Evolutionary conservation across 2,797 vertebrate genomes (phyloP).

Genomic region (Hybognathus amarus): DNA sequence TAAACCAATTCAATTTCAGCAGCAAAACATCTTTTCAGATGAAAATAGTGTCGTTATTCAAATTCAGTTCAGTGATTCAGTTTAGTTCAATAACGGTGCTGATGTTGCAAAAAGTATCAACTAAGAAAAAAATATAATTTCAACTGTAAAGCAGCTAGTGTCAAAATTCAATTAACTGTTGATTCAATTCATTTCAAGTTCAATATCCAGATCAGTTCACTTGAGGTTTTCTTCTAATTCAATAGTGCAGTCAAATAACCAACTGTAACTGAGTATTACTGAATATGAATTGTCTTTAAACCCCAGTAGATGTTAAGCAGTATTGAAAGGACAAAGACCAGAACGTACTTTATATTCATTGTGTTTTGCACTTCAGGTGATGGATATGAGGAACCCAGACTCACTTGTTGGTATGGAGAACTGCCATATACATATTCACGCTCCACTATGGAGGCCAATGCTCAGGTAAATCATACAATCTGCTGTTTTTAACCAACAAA

Average conservation of each 20-base stretch:
- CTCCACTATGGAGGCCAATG: slow-evolving; percentile 87
- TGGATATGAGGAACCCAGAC: slow-evolving; percentile 88
- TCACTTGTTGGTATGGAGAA: slow-evolving; percentile 95
- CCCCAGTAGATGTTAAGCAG: not conserved
- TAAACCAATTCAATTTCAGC: not conserved
- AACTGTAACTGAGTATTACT: not conserved
- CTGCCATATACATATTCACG: slow-evolving; percentile 91
- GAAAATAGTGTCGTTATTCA: not conserved
- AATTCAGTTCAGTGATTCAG: not conserved
- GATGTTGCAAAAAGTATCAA: too few relatives aligned
- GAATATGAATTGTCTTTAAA: not conserved
- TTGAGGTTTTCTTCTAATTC: not conserved
- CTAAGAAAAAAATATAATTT: not conserved
- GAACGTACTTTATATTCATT: not conserved
- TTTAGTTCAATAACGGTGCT: not conserved
- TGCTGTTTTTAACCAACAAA: not conserved
- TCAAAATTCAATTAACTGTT: not conserved
- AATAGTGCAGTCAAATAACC: not conserved
- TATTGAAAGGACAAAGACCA: not conserved
- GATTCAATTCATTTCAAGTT: not conserved
- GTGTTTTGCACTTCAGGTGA: slow-evolving; percentile 73
- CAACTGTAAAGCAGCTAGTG: not conserved
- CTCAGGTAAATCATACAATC: slow-evolving; percentile 76
- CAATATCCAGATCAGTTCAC: not conserved
- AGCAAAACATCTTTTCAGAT: not conserved